Evolutionary conservation across 2,888 invertebrate genomes (phyloP), one percentile per base, ranked within the genome.

Genomic region (Papilio protenor): DNA sequence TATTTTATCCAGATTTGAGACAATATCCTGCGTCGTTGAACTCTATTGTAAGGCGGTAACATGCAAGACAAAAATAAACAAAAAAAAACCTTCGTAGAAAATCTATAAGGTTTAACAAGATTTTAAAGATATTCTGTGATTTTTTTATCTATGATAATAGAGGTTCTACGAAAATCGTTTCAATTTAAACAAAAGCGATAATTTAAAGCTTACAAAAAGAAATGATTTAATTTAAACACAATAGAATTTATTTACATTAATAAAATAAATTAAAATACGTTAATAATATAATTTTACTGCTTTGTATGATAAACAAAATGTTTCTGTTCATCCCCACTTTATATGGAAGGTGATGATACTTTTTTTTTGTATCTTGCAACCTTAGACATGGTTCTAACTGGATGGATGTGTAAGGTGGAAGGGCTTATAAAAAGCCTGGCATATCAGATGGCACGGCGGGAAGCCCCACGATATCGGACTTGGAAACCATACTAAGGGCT

Each of bases 401-500:
- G 59, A 74, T 77, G 57, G 16, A 70, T 83, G 85, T 87, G 89
- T 88, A 88, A 88, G 83, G 80, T 81, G 77, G 73, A 81, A 85
- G 87, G 82, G 73, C 73, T 79, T 79, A 79, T 64, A 79, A 79
- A 79, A 79, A 76, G 76, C 61, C 69, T 72, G 66, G 16, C 78
- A 59, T 79, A 79, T 79, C 78, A 73, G 76, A 76, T 87, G 84
- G 81, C 83, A 83, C 90, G 84, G 81, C 89, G 83, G 84, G 90
- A 90, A 90, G 89, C 91, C 92, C 75, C 82, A 81, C 83, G 79
- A 66, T 27, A 45, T 70, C 74, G 55, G 75, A 76, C 80, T 80
- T 85, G 84, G 94, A 94, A 94, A 91, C 94, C 94, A 85, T 94
- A 94, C 89, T 90, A 87, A 86, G 88, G 90, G 90, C 89, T 90